Conservation (phyloP, 1,140 invertebrate species). For the Tetraneura akinire region DNA sequence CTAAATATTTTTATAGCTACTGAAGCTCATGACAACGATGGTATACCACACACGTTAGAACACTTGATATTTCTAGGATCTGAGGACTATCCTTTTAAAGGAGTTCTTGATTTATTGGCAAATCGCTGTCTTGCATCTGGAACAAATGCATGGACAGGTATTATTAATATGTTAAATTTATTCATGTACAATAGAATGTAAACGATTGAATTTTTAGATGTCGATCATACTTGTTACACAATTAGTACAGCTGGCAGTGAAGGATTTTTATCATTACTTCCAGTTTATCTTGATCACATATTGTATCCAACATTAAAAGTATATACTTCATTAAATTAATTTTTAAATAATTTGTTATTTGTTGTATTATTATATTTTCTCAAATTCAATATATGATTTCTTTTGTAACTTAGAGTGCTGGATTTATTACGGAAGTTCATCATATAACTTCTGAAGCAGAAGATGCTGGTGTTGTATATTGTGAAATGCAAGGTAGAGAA, state of each 20-base stretch:
- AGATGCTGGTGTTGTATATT: constrained; percentile 90
- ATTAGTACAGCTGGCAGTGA: constrained; percentile 82
- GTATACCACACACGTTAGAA: constrained; percentile 88
- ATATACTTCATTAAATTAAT: constrained; percentile 50
- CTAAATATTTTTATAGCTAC: constrained; percentile 70
- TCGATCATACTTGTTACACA: constrained; percentile 87
- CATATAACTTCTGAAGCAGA: constrained; percentile 85
- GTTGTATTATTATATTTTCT: no score
- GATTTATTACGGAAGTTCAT: constrained; percentile 87
- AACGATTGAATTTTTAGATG: constrained; percentile 60
- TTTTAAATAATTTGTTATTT: background rate
- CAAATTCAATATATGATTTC: constrained; percentile 32
- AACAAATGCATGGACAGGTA: constrained; percentile 79
- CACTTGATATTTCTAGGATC: constrained; percentile 91
- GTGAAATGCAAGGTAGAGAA: constrained; percentile 87
- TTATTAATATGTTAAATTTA: background rate
- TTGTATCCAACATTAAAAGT: constrained; percentile 80
- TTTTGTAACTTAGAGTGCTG: constrained; percentile 66
- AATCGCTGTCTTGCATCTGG: constrained; percentile 87
- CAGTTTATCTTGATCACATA: constrained; percentile 89
- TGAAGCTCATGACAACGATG: constrained; percentile 88
- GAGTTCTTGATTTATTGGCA: constrained; percentile 82
- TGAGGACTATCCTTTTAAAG: constrained; percentile 86
- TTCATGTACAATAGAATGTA: background rate
- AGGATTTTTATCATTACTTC: constrained; percentile 84